Evolutionary conservation across 2,113 vertebrate species (phyloP).

Genomic region (Thinocorus orbignyianus): DNA sequence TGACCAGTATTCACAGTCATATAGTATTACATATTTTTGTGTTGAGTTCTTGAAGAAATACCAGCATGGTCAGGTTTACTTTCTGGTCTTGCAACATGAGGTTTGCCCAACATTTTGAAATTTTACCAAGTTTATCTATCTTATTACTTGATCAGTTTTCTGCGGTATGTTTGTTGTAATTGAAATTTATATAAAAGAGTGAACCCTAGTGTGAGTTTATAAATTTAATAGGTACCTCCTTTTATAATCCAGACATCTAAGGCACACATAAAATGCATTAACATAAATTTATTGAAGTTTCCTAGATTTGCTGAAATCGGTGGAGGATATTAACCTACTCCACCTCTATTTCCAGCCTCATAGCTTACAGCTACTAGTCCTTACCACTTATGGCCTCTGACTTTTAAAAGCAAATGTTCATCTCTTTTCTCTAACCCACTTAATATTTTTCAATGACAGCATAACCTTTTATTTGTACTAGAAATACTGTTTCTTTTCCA

Average conservation of each 20-base stretch:
- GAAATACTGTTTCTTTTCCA: background rate
- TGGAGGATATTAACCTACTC: background rate
- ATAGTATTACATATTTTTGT: background rate
- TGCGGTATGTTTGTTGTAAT: background rate
- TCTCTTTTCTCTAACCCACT: background rate
- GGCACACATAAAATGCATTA: background rate
- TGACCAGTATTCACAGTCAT: background rate
- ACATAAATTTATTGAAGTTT: background rate
- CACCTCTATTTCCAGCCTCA: background rate
- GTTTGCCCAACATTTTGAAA: background rate
- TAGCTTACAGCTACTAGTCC: background rate
- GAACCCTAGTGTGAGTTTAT: background rate
- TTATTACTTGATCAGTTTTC: background rate
- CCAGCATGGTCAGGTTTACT: background rate
- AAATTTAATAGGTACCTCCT: background rate
- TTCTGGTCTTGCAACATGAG: background rate
- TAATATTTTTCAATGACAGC: background rate
- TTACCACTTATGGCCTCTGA: background rate
- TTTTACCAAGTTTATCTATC: background rate
- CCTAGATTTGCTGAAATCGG: background rate
- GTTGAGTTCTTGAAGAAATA: background rate
- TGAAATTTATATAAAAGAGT: background rate
- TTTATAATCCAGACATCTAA: background rate
- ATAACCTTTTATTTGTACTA: background rate
- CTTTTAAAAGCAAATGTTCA: background rate